phyloP scores from a whole-genome alignment of 2,888 invertebrate genomes.

The Odontocolon sp. region DNA sequence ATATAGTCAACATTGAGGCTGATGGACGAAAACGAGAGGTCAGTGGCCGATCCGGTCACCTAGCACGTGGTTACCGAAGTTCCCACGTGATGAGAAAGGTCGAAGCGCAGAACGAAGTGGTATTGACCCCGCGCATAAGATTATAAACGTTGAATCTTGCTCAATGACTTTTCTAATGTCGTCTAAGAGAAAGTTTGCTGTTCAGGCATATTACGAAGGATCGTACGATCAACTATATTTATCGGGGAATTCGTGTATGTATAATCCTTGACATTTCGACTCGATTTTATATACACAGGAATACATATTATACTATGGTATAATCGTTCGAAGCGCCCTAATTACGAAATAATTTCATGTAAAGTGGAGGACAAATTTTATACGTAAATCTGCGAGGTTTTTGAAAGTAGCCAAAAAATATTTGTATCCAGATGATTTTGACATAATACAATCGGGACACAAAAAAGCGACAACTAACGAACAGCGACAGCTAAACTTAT shows the following conservation, averaged over 20 bases:
- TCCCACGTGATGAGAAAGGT: not conserved
- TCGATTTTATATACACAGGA: not conserved
- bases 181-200: not conserved
- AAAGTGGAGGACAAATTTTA: too few species aligned
- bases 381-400: too few species aligned
- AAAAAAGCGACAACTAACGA: too few species aligned
- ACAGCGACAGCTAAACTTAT: too few species aligned
- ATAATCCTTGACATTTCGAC: conserved; percentile 24
- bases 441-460: too few species aligned
- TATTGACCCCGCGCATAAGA: not conserved
- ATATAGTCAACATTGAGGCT: conserved; percentile 1
- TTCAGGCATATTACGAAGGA: not conserved
- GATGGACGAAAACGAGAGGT: too few species aligned
- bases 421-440: too few species aligned
- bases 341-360: too few species aligned
- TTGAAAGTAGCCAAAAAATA: too few species aligned
- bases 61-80: not conserved
- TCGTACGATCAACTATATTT: not conserved
- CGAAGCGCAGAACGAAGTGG: not conserved
- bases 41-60: not conserved
- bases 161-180: not conserved
- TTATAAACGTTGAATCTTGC: not conserved
- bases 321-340: too few species aligned
- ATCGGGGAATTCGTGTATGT: not conserved
- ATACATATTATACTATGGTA: too few species aligned